Base-by-base conservation (phyloP, 2,888 invertebrate genomes). In the Drosophila villosipedis region DNA sequence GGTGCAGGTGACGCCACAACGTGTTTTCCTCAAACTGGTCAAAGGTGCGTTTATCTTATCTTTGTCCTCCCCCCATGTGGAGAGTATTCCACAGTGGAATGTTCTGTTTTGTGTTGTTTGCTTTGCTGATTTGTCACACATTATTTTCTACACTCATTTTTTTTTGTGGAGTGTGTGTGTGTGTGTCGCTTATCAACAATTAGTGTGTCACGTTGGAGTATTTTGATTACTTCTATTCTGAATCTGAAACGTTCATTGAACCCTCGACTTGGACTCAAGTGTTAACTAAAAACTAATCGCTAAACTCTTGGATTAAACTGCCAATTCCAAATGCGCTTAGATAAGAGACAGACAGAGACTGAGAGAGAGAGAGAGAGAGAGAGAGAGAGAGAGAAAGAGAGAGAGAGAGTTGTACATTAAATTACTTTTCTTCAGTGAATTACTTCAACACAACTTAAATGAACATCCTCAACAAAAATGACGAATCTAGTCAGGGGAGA, bases 1-100 rank as follows among this genome's bases (percentile, higher is more conserved):
- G 7, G 94, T 96, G 55, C 96, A 96, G 91, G 95, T 96, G 57
- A 95, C 94, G 80, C 96, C 96, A 2, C 96, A 96, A 92, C 94
- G 92, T 76, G 93, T 95, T 30, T 94, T 94, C 41, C 87, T 96
- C 0, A 94, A 94, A 63, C 92, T 96, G 39, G 94, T 95, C 84
- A 95, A 95, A 89, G 94, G 96, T 96, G 93, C 93, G 94, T 92
- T 7, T 58, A 79, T 78, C 79, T 81, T 78, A 73, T 83, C 25
- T 47, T 43, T 43, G 41, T 0, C 0, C 4, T 2, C 10, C n/a
- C 4, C 2, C 10, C 10, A 41, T 41, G 10, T 22, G 2, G n/a
- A 41, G 4, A 10, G n/a, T 10, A 4, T n/a, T 10, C 1, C 10
- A 2, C 12, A 28, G 0, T 25, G 9, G 25, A 49, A 16, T 35